Evolutionary conservation across 2,113 vertebrate genomes (phyloP).

Genomic region (Microcebus murinus): DNA sequence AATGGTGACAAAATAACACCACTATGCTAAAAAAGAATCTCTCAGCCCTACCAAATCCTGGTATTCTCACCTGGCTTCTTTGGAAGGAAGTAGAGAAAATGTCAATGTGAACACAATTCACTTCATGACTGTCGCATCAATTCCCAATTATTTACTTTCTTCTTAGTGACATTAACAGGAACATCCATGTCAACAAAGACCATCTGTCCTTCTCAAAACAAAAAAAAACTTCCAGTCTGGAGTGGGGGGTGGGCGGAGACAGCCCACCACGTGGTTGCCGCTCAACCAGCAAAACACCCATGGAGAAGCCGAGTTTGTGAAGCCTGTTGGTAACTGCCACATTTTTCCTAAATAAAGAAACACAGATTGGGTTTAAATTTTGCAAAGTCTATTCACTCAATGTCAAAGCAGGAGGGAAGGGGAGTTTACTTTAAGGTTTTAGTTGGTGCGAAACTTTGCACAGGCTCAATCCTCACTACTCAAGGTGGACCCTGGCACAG

Average conservation of each 20-base stretch:
- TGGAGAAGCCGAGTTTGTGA: neutral
- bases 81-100: neutral
- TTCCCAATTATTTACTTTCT: neutral
- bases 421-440: neutral
- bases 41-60: neutral
- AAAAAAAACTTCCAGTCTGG: neutral
- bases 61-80: neutral
- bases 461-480: too few relatives aligned
- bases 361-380: neutral
- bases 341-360: neutral
- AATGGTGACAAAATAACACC: accelerated
- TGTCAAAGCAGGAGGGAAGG: neutral
- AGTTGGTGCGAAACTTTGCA: accelerated
- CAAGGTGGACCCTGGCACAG: neutral
- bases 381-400: neutral
- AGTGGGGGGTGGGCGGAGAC: accelerated
- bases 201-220: constrained; percentile 36
- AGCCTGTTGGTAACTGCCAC: neutral
- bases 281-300: neutral
- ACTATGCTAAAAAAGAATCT: neutral
- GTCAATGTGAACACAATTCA: neutral
- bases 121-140: neutral
- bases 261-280: neutral
- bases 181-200: neutral
- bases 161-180: neutral